These are phyloP conservation scores for Lipophrys pholis DNA, from an alignment of 2,113 vertebrate genomes.

Conservation along the genomic window DNA sequence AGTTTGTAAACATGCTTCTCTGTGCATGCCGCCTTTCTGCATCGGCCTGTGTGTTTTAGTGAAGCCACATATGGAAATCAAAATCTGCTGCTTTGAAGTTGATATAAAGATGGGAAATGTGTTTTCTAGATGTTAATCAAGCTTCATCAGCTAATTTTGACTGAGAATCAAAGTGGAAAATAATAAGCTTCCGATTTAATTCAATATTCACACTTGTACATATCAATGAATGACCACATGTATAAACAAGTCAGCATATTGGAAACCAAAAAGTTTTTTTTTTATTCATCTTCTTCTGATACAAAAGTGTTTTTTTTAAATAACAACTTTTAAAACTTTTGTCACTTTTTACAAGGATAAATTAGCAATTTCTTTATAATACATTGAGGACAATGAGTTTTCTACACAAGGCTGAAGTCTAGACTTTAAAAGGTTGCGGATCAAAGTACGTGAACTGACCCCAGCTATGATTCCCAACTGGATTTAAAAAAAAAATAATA, in stretches of 20 bases:
- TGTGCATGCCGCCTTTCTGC: slow-evolving; percentile 10
- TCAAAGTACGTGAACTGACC: slow-evolving; percentile 37
- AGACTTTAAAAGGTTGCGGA: slow-evolving; percentile 60
- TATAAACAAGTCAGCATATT: not conserved
- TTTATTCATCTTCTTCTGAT: slow-evolving; percentile 82
- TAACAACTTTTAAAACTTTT: slow-evolving; percentile 75
- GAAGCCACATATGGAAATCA: slow-evolving; percentile 75
- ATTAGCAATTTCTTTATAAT: slow-evolving; percentile 82
- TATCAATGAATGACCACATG: not conserved
- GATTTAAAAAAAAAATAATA: slow-evolving; percentile 25
- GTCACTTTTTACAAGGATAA: slow-evolving; percentile 85
- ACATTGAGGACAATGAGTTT: slow-evolving; percentile 69
- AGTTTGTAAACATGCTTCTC: slow-evolving; percentile 30
- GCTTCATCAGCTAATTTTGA: too few relatives aligned
- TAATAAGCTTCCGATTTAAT: too few relatives aligned
- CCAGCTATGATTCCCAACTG: slow-evolving; percentile 35
- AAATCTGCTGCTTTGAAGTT: not conserved
- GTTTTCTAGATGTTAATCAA: too few relatives aligned
- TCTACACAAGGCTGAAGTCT: slow-evolving; percentile 63
- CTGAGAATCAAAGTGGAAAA: too few relatives aligned
- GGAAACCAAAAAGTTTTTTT: slow-evolving; percentile 76
- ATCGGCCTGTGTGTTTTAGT: slow-evolving; percentile 28
- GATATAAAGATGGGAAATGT: too few relatives aligned
- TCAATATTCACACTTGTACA: not conserved
- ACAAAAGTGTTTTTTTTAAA: slow-evolving; percentile 85